Evolutionary conservation across 2,113 vertebrate species (phyloP).

Genomic region (Globicephala melas): DNA sequence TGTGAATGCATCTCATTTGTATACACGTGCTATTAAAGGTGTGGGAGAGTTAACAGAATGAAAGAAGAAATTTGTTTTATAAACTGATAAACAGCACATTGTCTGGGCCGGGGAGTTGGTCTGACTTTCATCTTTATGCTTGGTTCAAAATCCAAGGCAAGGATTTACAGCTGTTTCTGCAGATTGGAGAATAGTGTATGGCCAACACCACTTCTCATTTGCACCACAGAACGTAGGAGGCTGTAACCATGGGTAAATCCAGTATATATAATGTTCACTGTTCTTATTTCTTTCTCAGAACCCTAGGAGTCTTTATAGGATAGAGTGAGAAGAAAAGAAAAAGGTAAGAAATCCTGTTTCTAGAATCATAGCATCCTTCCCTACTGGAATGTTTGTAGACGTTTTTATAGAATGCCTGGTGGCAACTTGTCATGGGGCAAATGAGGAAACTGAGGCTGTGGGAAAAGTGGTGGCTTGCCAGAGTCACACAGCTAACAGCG

Average conservation of each 20-base stretch:
- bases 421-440: background rate
- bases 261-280: no score
- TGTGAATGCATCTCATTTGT: background rate
- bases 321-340: background rate
- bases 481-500: background rate
- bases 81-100: background rate
- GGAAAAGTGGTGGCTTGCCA: background rate
- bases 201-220: accelerated
- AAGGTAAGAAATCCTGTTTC: background rate
- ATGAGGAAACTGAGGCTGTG: background rate
- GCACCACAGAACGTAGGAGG: background rate
- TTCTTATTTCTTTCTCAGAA: background rate
- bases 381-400: background rate
- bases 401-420: background rate
- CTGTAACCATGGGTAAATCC: accelerated
- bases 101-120: background rate
- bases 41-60: background rate
- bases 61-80: background rate
- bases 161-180: background rate
- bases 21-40: background rate
- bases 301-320: background rate
- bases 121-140: background rate
- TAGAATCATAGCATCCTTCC: background rate
- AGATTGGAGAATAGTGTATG: accelerated
- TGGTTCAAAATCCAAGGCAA: background rate